Evolutionary conservation across 2,113 vertebrate species (phyloP), one percentile per base, ranked within the genome.

Genomic region (Sarotherodon lohbergeri): DNA sequence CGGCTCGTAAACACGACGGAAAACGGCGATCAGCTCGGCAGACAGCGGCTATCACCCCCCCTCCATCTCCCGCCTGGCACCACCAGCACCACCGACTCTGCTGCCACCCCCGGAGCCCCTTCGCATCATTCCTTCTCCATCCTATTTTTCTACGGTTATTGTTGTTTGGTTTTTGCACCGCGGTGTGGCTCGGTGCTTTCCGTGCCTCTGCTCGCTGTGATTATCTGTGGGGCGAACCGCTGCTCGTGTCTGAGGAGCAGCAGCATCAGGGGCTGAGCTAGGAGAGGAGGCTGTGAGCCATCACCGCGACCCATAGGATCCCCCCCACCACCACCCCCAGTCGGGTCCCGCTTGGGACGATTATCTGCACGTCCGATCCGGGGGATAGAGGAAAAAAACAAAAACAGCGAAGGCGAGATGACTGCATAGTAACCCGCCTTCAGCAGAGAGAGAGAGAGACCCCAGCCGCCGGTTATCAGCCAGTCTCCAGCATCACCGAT

Each of bases 1-100:
- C 52, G 82, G 85, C 16, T 92, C 88, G 88, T 90, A 93, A 95
- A 95, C 90, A 93, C 95, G 91, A 91, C 92, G 82, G 80, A 91
- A 91, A 93, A 83, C 92, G 87, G 80, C 81, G 90, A 87, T 85
- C 57, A 50, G 89, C 88, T 88, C 91, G 84, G 52, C 73, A 79
- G 89, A 92, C 83, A 89, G 88, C 89, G 81, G 82, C 85, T 88
- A 88, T 63, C 88, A 59, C 83, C 66, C 76, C 73, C 83, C 59
- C 32, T 4, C 63, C 80, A 63, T 36, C 59, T 63, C 32, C 59
- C 59, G 59, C 59, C 59, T 63, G 59, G 59, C 59, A 63, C 59
- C 59, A 63, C 32, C 59, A 34, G 59, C 59, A 19, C 59, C 59
- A 36, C 34, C 59, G 59, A 36, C 59, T 36, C 59, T n/a, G 13